Evolutionary conservation across 2,113 vertebrate genomes (phyloP).

Genomic region (Isichthys henryi): DNA sequence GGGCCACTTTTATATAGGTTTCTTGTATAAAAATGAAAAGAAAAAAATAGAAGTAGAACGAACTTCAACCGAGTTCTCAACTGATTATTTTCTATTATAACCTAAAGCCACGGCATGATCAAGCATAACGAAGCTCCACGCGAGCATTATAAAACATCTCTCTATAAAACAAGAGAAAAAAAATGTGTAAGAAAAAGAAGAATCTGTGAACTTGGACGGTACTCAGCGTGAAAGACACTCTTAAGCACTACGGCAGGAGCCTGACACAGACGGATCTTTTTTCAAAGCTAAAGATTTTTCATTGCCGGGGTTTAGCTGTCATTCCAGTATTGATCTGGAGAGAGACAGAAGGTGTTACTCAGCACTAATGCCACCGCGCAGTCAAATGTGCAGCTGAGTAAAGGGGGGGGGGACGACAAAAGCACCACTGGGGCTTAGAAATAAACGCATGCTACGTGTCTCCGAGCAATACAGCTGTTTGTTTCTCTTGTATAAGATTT

Average conservation of each 20-base stretch:
- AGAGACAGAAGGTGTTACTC: slow-evolving; percentile 40
- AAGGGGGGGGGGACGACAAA: slow-evolving; percentile 4
- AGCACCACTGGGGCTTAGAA: neutral
- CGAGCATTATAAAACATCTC: neutral
- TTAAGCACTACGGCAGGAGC: slow-evolving; percentile 11
- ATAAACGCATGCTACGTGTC: neutral
- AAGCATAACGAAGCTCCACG: neutral
- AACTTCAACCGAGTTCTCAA: neutral
- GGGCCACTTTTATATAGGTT: neutral
- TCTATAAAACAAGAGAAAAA: neutral
- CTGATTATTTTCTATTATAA: neutral
- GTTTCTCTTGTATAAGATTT: neutral
- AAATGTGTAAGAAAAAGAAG: slow-evolving; percentile 3
- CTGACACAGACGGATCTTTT: slow-evolving; percentile 17
- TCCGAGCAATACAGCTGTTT: neutral
- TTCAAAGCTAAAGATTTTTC: slow-evolving; percentile 36
- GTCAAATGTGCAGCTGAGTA: slow-evolving; percentile 38
- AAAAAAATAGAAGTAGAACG: neutral
- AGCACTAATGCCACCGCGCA: slow-evolving; percentile 39
- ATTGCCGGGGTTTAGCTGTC: slow-evolving; percentile 36
- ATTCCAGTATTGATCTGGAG: slow-evolving; percentile 37
- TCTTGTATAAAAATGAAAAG: neutral
- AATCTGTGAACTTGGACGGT: slow-evolving; percentile 11
- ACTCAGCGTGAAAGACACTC: slow-evolving; percentile 12
- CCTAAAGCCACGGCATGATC: neutral